Percentiles rank a stretch among this genome's conserved stretches.
Evolutionary conservation across 2,888 invertebrate genomes (phyloP).

Genomic region (Papilio protenor): DNA sequence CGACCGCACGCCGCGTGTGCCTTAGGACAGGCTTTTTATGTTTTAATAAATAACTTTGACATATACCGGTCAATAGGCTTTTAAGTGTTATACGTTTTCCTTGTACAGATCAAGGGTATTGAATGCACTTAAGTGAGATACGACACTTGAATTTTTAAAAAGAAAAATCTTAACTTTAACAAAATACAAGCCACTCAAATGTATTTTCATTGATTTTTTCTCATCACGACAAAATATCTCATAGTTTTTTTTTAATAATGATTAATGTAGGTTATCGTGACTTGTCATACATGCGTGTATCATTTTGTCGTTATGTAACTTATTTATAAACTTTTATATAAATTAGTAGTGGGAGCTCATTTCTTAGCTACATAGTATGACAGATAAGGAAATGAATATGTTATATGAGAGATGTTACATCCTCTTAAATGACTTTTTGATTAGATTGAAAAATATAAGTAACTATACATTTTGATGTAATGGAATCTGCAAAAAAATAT

Average conservation of each 20-base stretch:
- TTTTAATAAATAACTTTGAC: constrained; percentile 44
- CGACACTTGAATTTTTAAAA: background rate
- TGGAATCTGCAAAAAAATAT: too few species aligned
- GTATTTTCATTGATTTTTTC: background rate
- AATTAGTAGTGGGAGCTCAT: background rate
- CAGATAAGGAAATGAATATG: constrained; percentile 7
- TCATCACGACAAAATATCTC: background rate
- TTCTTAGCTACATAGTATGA: constrained; percentile 3
- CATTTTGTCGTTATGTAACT: background rate
- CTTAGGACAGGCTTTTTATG: constrained; percentile 43
- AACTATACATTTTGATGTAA: background rate
- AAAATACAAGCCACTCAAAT: background rate
- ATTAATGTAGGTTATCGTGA: background rate
- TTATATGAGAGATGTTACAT: background rate
- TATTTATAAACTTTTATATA: too few species aligned
- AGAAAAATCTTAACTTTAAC: background rate
- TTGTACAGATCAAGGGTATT: constrained; percentile 34
- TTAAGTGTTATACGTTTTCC: constrained; percentile 26
- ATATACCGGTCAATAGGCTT: constrained; percentile 25
- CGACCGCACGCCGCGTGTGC: constrained; percentile 55
- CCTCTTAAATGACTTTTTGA: background rate
- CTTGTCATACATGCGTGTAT: background rate
- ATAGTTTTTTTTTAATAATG: background rate
- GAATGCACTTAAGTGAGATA: background rate
- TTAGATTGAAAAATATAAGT: background rate